Evolutionary conservation across 1,140 invertebrate species (phyloP).

Genomic region (Nasonia giraulti): DNA sequence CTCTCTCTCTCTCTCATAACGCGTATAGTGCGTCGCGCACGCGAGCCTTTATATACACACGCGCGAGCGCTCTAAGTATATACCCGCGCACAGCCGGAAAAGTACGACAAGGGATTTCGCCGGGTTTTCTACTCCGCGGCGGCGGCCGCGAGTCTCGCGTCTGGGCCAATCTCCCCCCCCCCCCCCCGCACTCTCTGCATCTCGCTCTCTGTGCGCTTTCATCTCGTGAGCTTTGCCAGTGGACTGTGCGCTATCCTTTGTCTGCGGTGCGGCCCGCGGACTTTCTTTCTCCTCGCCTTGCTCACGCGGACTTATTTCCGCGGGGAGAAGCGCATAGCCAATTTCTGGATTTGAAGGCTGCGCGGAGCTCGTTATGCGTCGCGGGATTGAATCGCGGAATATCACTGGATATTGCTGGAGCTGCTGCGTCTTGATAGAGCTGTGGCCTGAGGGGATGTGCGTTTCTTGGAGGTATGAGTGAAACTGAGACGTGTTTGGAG

Average conservation of each 20-base stretch:
- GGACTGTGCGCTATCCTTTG: no score
- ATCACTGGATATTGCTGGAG: neutral
- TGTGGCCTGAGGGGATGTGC: no score
- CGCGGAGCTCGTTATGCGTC: neutral
- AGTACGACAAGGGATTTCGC: slow-evolving; percentile 17
- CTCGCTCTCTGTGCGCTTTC: neutral
- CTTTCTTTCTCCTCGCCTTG: no score
- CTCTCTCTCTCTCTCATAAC: slow-evolving; percentile 26
- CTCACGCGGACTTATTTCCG: neutral
- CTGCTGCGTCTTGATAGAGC: no score
- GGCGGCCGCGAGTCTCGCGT: neutral
- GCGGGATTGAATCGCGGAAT: neutral
- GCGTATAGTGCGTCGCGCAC: neutral
- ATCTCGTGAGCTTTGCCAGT: neutral
- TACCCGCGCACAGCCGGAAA: neutral
- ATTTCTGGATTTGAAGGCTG: neutral
- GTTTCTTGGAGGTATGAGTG: no score
- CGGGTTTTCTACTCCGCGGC: neutral
- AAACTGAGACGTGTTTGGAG: no score
- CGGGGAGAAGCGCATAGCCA: neutral
- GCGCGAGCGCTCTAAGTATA: neutral
- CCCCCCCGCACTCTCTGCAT: neutral
- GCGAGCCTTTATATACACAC: neutral
- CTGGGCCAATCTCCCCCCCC: neutral
- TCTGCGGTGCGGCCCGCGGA: no score